These are phyloP conservation scores for Hylomyscus alleni DNA, from an alignment of 2,797 vertebrate species.

Conservation along the genomic window DNA sequence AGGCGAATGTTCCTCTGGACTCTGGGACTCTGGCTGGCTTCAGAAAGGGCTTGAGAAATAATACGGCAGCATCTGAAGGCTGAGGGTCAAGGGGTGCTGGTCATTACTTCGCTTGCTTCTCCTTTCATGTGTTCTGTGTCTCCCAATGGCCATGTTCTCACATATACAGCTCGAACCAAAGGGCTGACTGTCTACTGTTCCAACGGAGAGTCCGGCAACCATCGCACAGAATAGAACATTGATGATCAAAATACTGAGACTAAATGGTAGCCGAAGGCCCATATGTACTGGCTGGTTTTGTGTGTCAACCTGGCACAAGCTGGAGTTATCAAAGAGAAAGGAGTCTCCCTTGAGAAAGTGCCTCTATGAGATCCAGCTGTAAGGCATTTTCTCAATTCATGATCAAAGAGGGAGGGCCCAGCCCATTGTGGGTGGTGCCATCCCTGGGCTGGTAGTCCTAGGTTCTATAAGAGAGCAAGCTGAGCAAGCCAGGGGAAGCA, in stretches of 20 bases:
- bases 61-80: background rate
- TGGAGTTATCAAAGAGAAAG: too few relatives aligned
- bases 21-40: slow-evolving; percentile 17
- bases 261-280: background rate
- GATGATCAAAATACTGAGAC: background rate
- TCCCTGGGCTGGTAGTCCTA: too few relatives aligned
- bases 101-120: background rate
- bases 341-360: too few relatives aligned
- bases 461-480: too few relatives aligned
- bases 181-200: background rate
- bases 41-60: background rate
- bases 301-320: too few relatives aligned
- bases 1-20: background rate
- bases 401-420: too few relatives aligned
- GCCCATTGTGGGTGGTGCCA: too few relatives aligned
- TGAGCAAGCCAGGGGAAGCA: too few relatives aligned
- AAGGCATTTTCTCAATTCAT: too few relatives aligned
- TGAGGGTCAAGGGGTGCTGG: background rate
- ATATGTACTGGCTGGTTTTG: too few relatives aligned
- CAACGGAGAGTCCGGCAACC: slow-evolving; percentile 14
- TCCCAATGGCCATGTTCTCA: background rate
- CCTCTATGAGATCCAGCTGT: too few relatives aligned
- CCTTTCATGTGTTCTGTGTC: background rate
- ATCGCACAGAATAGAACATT: background rate
- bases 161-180: background rate